phyloP scores from a whole-genome alignment of 2,113 vertebrate genomes.

The Chunga burmeisteri region DNA sequence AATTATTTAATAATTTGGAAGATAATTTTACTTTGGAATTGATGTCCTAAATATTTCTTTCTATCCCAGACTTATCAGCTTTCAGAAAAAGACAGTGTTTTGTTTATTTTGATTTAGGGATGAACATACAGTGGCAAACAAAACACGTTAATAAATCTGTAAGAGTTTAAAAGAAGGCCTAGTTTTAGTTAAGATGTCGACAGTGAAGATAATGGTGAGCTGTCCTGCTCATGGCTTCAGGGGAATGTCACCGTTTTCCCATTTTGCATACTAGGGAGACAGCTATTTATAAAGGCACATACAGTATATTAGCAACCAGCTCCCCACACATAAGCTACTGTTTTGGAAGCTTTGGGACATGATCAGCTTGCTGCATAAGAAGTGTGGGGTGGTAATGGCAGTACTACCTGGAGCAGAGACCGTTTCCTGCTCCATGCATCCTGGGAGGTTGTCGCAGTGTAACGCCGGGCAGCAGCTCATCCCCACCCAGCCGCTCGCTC shows the following conservation, averaged over 20 bases:
- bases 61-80: neutral
- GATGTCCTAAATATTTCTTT: neutral
- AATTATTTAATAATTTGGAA: neutral
- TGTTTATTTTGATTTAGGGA: neutral
- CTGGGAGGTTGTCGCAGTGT: neutral
- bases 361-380: neutral
- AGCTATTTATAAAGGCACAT: neutral
- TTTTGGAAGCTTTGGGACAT: neutral
- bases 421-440: neutral
- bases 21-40: neutral
- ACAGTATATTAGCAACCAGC: neutral
- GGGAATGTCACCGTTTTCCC: neutral
- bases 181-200: neutral
- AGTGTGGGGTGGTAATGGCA: neutral
- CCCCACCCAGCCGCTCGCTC: no score
- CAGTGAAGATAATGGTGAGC: neutral
- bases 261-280: neutral
- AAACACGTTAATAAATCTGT: neutral
- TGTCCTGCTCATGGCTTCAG: neutral
- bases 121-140: neutral
- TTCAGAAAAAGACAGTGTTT: neutral
- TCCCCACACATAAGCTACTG: neutral
- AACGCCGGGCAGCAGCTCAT: no score
- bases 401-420: neutral
- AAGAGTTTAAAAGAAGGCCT: neutral